Conservation (phyloP, 1,140 invertebrate species). For the roundworm (Caenorhabditis elegans) region DNA sequence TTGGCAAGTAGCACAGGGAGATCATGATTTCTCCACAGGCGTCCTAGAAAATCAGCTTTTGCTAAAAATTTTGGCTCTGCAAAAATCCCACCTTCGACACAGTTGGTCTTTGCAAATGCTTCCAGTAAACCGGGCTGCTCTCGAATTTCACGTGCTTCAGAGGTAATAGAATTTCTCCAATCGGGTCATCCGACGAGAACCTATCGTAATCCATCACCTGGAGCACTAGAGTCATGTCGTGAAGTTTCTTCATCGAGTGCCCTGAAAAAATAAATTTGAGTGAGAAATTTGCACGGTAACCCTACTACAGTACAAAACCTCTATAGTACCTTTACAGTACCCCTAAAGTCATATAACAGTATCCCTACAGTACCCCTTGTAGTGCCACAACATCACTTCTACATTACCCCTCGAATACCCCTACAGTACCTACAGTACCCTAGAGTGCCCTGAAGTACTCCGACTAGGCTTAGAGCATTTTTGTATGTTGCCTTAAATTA, state of each 20-base stretch:
- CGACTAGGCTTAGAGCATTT: too few relatives aligned
- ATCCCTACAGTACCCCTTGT: too few relatives aligned
- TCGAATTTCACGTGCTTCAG: conserved; percentile 78
- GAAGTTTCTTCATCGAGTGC: conserved; percentile 87
- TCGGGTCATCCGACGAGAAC: conserved; percentile 89
- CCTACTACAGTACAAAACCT: too few relatives aligned
- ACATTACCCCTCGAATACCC: too few relatives aligned
- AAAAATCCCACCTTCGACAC: conserved; percentile 52
- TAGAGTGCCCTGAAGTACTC: too few relatives aligned
- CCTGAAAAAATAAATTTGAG: conserved; percentile 70
- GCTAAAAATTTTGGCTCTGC: not conserved
- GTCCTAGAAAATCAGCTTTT: conserved; percentile 68
- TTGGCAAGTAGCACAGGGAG: conserved; percentile 78
- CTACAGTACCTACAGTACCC: too few relatives aligned
- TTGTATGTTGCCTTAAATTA: too few relatives aligned
- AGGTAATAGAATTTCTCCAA: conserved; percentile 90
- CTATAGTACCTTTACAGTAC: too few relatives aligned
- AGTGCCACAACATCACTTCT: too few relatives aligned
- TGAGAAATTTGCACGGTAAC: not conserved
- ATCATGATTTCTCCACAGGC: conserved; percentile 77
- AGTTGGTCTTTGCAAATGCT: conserved; percentile 59
- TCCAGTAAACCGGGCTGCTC: conserved; percentile 62
- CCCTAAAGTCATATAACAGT: too few relatives aligned
- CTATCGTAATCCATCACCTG: conserved; percentile 94
- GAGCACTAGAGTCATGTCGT: conserved; percentile 85